Percentiles rank a stretch among this genome's conserved stretches.
These are phyloP conservation scores for Trachelus stipa DNA, from an alignment of 2,888 invertebrate genomes.

Conservation along the genomic window DNA sequence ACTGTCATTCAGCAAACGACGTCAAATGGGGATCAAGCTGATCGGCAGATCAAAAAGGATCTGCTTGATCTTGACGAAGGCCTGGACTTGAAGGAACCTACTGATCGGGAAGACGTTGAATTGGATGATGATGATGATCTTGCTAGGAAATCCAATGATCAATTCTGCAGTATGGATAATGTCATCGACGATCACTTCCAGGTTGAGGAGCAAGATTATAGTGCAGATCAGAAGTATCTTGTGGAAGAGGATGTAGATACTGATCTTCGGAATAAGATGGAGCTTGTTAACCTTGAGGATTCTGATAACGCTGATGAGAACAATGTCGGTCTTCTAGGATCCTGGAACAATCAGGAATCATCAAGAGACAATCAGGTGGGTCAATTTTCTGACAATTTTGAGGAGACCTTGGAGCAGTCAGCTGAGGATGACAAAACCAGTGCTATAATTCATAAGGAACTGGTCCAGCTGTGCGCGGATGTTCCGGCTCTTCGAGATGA, in stretches of 20 bases:
- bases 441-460: background rate
- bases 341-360: slow-evolving; percentile 30
- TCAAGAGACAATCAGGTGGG: slow-evolving; percentile 25
- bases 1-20: slow-evolving; percentile 23
- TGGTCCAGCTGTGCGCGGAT: background rate
- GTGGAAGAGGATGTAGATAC: slow-evolving; percentile 13
- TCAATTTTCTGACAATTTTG: slow-evolving; percentile 48
- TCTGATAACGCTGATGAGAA: background rate
- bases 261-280: background rate
- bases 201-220: background rate
- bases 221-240: background rate
- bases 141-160: slow-evolving; percentile 16
- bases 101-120: slow-evolving; percentile 5
- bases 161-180: background rate
- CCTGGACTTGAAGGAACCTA: background rate
- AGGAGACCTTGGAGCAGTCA: slow-evolving; percentile 11
- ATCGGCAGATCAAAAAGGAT: background rate
- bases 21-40: background rate
- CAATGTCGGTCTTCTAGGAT: slow-evolving; percentile 23
- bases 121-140: slow-evolving; percentile 15
- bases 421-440: background rate
- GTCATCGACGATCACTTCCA: background rate
- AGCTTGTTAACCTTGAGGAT: background rate
- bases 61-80: background rate
- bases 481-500: background rate